Evolutionary conservation across 2,113 vertebrate genomes (phyloP).

Genomic region (Calyptomena viridis): DNA sequence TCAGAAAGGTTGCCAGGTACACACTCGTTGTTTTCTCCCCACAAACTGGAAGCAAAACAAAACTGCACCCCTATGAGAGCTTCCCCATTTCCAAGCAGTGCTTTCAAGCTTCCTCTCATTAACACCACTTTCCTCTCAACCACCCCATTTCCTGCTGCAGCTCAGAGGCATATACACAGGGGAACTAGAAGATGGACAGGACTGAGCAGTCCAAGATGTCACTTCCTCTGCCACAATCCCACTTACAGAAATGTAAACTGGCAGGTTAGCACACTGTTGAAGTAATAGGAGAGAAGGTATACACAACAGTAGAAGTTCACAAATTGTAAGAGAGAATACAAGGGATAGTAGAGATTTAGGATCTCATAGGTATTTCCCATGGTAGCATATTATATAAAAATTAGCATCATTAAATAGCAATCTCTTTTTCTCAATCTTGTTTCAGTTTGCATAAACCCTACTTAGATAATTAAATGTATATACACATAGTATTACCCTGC

Average conservation of each 20-base stretch:
- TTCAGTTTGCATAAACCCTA: not conserved
- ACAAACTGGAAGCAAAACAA: not conserved
- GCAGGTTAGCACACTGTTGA: not conserved
- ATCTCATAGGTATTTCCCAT: not conserved
- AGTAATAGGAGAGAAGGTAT: not conserved
- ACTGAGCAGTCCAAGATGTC: not conserved
- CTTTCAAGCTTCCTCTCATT: not conserved
- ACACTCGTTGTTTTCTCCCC: not conserved
- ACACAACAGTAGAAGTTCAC: not conserved
- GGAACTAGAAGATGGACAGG: not conserved
- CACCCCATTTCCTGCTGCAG: not conserved
- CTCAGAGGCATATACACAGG: not conserved
- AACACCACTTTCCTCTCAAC: not conserved
- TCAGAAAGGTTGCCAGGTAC: not conserved
- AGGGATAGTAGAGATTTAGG: not conserved
- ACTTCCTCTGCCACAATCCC: not conserved
- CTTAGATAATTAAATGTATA: not conserved
- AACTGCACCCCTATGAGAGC: not conserved
- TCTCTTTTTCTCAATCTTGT: not conserved
- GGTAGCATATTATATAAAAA: not conserved
- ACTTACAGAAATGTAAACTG: not conserved
- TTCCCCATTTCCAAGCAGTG: not conserved
- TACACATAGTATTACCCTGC: not conserved
- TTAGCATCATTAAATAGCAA: not conserved
- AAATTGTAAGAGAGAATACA: not conserved